Conservation (phyloP, 2,888 invertebrate genomes). For the Pristionchus entomophagus region DNA sequence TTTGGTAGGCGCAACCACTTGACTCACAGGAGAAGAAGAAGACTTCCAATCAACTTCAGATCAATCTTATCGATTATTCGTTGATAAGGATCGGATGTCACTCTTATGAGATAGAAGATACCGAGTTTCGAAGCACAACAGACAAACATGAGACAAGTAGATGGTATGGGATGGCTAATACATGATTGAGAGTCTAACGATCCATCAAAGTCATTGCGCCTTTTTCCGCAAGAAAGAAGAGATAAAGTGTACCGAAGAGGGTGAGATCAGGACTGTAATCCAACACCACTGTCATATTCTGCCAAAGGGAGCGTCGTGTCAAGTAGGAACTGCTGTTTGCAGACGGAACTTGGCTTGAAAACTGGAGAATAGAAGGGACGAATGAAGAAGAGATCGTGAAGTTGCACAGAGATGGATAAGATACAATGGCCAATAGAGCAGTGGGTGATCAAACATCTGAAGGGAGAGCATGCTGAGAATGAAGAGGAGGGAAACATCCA, state of each 20-base stretch:
- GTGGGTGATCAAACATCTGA: neutral
- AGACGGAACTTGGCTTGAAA: too few relatives aligned
- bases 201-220: too few relatives aligned
- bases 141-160: too few relatives aligned
- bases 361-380: neutral
- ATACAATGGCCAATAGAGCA: slow-evolving; percentile 19
- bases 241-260: too few relatives aligned
- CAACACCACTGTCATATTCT: too few relatives aligned
- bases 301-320: too few relatives aligned
- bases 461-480: too few relatives aligned
- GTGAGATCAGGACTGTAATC: too few relatives aligned
- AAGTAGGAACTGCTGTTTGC: too few relatives aligned
- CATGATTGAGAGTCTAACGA: neutral
- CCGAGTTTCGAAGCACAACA: too few relatives aligned
- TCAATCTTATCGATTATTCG: neutral
- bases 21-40: slow-evolving; percentile 21
- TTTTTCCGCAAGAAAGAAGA: too few relatives aligned
- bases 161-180: neutral
- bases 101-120: too few relatives aligned
- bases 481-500: neutral
- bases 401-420: neutral
- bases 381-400: neutral
- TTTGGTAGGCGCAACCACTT: slow-evolving; percentile 43
- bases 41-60: slow-evolving; percentile 29
- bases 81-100: neutral